These are phyloP conservation scores for Pangasius mekongensis DNA, from an alignment of 2,797 vertebrate genomes.

Conservation along the genomic window DNA sequence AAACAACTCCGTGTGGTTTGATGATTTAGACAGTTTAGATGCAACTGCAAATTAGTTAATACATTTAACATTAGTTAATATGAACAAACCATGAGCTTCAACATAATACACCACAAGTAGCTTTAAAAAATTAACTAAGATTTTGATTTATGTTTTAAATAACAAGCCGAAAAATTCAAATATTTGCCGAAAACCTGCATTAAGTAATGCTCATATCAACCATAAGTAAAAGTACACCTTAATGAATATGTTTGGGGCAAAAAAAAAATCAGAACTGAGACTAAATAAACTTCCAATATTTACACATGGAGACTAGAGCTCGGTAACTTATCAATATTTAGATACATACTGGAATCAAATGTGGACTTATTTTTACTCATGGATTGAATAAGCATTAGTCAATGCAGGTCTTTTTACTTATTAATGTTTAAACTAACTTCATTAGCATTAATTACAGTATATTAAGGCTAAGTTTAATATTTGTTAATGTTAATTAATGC, in stretches of 20 bases:
- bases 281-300: not conserved
- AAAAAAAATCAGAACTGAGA: not conserved
- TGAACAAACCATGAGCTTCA: not conserved
- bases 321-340: not conserved
- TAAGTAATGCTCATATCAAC: not conserved
- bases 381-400: not conserved
- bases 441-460: too few species aligned
- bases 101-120: not conserved
- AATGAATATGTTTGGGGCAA: not conserved
- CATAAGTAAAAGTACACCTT: not conserved
- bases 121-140: not conserved
- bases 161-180: not conserved
- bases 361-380: not conserved
- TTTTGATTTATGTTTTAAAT: not conserved
- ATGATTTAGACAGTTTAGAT: not conserved
- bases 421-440: not conserved
- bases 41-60: not conserved
- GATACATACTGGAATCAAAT: not conserved
- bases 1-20: not conserved
- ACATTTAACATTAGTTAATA: not conserved
- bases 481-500: not conserved
- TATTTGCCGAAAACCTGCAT: not conserved
- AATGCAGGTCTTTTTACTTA: not conserved
- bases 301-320: not conserved
- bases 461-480: not conserved